These are phyloP conservation scores for Delphinapterus leucas DNA, from an alignment of 2,113 vertebrate species.

Conservation along the genomic window DNA sequence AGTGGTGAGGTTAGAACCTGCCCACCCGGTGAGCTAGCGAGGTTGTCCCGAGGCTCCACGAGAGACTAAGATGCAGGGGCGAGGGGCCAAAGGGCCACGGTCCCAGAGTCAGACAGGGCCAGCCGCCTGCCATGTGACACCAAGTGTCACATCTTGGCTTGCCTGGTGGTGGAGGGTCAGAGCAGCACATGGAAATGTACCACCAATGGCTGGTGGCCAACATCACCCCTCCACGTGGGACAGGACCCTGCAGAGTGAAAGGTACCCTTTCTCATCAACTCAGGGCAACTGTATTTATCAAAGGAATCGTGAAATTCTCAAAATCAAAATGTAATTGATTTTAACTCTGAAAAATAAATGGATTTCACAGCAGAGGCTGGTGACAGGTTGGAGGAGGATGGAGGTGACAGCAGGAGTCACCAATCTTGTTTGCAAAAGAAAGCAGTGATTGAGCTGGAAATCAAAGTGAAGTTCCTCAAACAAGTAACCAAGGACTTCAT, in stretches of 20 bases:
- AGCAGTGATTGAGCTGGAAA: background rate
- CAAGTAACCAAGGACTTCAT: background rate
- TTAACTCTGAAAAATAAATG: background rate
- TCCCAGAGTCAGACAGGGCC: background rate
- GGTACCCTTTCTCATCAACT: background rate
- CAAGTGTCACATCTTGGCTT: fast-evolving
- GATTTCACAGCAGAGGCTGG: background rate
- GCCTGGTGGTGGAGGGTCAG: background rate
- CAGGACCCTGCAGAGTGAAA: background rate
- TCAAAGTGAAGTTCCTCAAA: fast-evolving
- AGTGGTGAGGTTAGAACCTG: background rate
- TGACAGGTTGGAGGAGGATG: background rate
- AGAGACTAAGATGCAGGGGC: background rate
- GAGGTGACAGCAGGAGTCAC: background rate
- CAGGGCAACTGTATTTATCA: background rate
- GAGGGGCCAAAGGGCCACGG: background rate
- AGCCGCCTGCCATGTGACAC: background rate
- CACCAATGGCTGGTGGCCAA: fast-evolving
- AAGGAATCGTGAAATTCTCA: background rate
- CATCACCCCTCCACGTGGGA: fast-evolving
- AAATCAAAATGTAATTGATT: background rate
- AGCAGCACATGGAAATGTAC: fast-evolving
- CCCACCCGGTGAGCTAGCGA: background rate
- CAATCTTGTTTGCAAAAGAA: background rate
- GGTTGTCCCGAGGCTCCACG: too few species aligned